Evolutionary conservation across 2,113 vertebrate species (phyloP).

Genomic region (human): GRCh38 chr7:14172501-14173000

Average conservation of each 20-base stretch:
- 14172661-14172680: background rate
- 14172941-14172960: background rate
- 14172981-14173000: background rate
- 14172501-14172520: background rate
- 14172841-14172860: no score
- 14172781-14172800: background rate
- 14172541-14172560: background rate
- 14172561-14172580: background rate
- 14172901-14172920: background rate
- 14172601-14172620: background rate
- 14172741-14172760: background rate
- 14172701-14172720: background rate
- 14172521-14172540: background rate
- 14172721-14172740: background rate
- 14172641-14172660: fast-evolving
- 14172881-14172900: background rate
- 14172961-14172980: background rate
- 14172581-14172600: background rate
- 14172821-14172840: no score
- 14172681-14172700: background rate
- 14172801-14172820: background rate
- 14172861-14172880: background rate
- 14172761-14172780: no score
- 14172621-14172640: background rate
- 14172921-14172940: background rate